Base-by-base conservation (phyloP, 2,797 vertebrate genomes). In the Lemur catta region DNA sequence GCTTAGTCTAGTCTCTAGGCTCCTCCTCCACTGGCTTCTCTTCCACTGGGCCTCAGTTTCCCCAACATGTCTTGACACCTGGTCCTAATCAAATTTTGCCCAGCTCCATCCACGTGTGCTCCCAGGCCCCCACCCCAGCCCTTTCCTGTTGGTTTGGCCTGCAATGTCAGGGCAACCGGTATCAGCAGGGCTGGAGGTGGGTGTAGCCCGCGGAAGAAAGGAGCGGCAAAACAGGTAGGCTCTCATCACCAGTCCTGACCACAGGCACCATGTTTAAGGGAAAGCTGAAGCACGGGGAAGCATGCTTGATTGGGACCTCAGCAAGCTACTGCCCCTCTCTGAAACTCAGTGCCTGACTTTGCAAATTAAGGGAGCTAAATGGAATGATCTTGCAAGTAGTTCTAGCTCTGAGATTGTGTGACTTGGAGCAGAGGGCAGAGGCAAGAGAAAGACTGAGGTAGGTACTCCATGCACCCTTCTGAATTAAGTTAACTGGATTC, bases 401-500 rank as follows among this genome's bases (percentile, higher is more conserved):
- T 92, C 48, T 89, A 93, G 65, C 41, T 35, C 61, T 72, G 43
- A 78, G 78, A 92, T 80, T 90, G 33, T 82, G 41, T 67, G 61
- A 84, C 43, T 74, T 71, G 84, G 72, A 22, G 18, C 38, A 81
- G n/a, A 80, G 46, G 35, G 61, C 63, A 80, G 41, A 91, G 71
- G 48, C 63, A 87, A 30, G 46, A 63, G 9, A 89, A 94, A 65
- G 46, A 24, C 14, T 59, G 41, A 85, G 69, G 22, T 22, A 28
- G 72, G n/a, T 24, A 85, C 15, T 78, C 88, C 67, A 35, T 8
- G 71, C 26, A 46, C 52, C 33, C 90, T 93, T 84, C 46, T 24
- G 30, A 95, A 78, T 87, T 71, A 67, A 92, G n/a, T 67, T 78
- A 89, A 84, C 38, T 85, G 26, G 48, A 69, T 82, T 95, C 79